A percentile compares a stretch with the other conserved stretches of the same genome.
These are phyloP conservation scores for Gymnobelideus leadbeateri DNA, from an alignment of 2,113 vertebrate genomes.

Conservation along the genomic window DNA sequence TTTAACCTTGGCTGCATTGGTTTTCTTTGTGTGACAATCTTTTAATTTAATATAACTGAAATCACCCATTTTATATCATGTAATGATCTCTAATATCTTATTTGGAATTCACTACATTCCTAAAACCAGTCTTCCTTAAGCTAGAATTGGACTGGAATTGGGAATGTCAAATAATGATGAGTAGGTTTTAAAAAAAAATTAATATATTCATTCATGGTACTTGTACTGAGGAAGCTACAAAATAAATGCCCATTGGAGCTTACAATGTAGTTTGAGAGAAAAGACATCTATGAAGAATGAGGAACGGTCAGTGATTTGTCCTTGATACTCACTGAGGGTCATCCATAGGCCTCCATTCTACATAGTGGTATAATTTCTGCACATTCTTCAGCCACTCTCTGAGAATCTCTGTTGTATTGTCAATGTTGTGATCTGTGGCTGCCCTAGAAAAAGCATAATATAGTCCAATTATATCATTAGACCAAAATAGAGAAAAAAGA, in stretches of 20 bases:
- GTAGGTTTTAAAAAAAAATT: not conserved
- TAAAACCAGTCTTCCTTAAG: not conserved
- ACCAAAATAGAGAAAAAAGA: not conserved
- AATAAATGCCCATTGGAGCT: not conserved
- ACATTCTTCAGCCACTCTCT: slow-evolving; percentile 94
- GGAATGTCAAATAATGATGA: slow-evolving; percentile 15
- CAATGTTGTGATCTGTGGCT: slow-evolving; percentile 94
- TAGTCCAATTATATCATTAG: not conserved
- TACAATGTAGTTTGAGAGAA: not conserved
- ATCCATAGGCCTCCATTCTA: slow-evolving; percentile 97
- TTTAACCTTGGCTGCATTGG: not conserved
- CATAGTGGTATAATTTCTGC: slow-evolving; percentile 92
- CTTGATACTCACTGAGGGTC: slow-evolving; percentile 89
- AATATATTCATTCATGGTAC: slow-evolving; percentile 30
- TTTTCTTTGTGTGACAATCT: not conserved
- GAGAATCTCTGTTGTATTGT: slow-evolving; percentile 95
- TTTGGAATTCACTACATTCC: slow-evolving; percentile 25
- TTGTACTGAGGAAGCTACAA: not conserved
- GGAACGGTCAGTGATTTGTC: not conserved
- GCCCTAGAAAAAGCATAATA: slow-evolving; percentile 84
- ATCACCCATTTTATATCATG: not conserved
- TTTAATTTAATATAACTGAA: not conserved
- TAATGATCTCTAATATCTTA: not conserved
- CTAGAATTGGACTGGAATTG: not conserved
- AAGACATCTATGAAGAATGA: not conserved